A percentile compares a stretch with the other conserved stretches of the same genome.
Evolutionary conservation across 2,113 vertebrate species (phyloP).

Genomic region (Hippocampus barbouri): DNA sequence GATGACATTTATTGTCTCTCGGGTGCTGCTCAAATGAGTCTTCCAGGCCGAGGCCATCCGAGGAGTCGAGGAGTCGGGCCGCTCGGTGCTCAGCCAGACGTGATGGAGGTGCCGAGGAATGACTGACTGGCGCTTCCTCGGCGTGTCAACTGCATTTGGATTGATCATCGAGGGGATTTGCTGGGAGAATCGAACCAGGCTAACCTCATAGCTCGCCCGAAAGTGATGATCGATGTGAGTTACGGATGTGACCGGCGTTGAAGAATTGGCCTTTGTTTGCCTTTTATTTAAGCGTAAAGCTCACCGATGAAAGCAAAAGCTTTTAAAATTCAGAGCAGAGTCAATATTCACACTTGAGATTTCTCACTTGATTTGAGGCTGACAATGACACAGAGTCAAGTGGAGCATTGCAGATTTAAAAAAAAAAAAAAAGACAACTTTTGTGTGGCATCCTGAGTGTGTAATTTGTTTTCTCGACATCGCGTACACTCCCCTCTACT

Average conservation of each 20-base stretch:
- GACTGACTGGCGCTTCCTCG: slow-evolving; percentile 29
- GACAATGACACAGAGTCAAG: not conserved
- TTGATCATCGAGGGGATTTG: not conserved
- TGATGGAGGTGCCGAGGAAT: slow-evolving; percentile 36
- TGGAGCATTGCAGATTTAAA: not conserved
- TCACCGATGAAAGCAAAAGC: no score
- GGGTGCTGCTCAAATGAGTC: slow-evolving; percentile 70
- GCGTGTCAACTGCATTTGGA: not conserved
- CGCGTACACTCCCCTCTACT: no score
- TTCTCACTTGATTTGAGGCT: no score
- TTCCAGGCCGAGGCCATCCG: slow-evolving; percentile 51
- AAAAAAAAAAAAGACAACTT: not conserved
- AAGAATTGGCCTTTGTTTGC: no score
- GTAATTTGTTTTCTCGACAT: no score
- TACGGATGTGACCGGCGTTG: no score
- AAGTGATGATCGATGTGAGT: no score
- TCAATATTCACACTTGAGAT: no score
- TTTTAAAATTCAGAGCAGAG: no score
- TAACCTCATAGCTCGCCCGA: no score
- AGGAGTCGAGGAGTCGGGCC: slow-evolving; percentile 31
- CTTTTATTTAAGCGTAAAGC: no score
- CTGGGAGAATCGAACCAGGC: no score
- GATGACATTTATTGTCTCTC: slow-evolving; percentile 71
- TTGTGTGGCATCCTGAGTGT: not conserved
- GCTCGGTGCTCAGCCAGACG: slow-evolving; percentile 6